phyloP scores from a whole-genome alignment of 2,113 vertebrate species.

The Charina bottae region DNA sequence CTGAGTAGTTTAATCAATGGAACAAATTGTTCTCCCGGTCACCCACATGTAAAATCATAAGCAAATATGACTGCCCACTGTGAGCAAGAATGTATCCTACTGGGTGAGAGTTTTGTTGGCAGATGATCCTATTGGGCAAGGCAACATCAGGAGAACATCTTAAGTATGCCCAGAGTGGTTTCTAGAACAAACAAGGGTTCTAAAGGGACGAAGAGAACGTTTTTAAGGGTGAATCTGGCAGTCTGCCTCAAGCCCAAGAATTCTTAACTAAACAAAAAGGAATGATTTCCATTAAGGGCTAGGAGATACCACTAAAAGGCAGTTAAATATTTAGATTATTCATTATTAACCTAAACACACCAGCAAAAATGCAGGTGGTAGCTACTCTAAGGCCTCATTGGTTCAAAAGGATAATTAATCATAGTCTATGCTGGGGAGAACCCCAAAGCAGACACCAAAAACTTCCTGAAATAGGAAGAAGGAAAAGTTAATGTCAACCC shows the following conservation, averaged over 20 bases:
- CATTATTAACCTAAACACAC: conserved; percentile 29
- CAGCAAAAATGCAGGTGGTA: conserved; percentile 50
- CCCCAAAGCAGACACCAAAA: conserved; percentile 27
- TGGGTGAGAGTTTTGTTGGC: conserved; percentile 44
- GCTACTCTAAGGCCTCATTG: conserved; percentile 44
- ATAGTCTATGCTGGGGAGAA: neutral
- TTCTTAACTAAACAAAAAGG: conserved; percentile 40
- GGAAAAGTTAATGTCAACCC: conserved; percentile 23
- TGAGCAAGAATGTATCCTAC: neutral
- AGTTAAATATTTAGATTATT: conserved; percentile 50
- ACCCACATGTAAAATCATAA: neutral
- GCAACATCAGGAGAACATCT: conserved; percentile 46
- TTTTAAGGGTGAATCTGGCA: conserved; percentile 20
- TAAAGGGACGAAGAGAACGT: conserved; percentile 41
- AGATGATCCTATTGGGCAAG: conserved; percentile 11
- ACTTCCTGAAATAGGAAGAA: conserved; percentile 21
- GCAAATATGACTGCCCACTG: conserved; percentile 2
- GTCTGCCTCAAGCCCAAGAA: conserved; percentile 44
- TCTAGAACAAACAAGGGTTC: conserved; percentile 26
- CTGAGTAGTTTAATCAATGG: neutral
- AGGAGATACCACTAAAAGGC: conserved; percentile 28
- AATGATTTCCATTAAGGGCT: conserved; percentile 41
- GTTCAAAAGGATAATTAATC: conserved; percentile 8
- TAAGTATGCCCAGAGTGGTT: conserved; percentile 17
- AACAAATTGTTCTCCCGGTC: neutral